These are phyloP conservation scores for Azorinus chamasolen DNA, from an alignment of 2,888 invertebrate species.

Conservation along the genomic window DNA sequence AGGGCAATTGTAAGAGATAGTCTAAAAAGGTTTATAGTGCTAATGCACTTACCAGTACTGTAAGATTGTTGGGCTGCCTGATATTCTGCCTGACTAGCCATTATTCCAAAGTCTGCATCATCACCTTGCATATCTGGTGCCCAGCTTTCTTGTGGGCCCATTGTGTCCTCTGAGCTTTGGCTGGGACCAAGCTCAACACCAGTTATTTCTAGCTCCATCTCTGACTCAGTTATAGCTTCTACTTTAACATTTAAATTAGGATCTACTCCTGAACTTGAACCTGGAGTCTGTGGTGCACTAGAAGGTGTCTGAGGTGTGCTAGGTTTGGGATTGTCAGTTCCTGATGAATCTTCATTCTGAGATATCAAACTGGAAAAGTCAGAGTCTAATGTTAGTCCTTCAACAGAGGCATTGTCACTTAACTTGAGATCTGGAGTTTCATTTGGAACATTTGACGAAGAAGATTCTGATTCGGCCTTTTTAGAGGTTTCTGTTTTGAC, in stretches of 20 bases:
- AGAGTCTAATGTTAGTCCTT: neutral
- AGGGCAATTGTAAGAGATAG: no score
- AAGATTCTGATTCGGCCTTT: neutral
- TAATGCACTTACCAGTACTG: no score
- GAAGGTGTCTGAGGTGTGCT: neutral
- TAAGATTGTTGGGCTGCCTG: no score
- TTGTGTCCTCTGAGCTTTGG: no score
- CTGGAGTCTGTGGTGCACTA: slow-evolving; percentile 10
- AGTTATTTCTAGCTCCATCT: slow-evolving; percentile 60
- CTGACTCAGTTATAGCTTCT: slow-evolving; percentile 51
- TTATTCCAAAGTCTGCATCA: no score
- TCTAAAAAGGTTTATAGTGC: no score
- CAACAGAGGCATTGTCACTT: neutral
- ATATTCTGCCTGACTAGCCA: no score
- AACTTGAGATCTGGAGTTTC: neutral
- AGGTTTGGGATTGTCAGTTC: no score
- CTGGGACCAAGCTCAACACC: slow-evolving; percentile 52
- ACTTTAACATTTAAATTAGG: slow-evolving; percentile 53
- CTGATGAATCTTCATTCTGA: no score
- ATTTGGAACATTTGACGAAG: neutral
- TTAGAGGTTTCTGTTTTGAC: neutral
- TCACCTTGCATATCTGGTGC: no score
- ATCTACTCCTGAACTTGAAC: slow-evolving; percentile 19
- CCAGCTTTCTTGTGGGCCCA: no score
- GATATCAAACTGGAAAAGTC: neutral